Base-by-base conservation (phyloP, 2,113 vertebrate genomes). In the Apodemus speciosus region DNA sequence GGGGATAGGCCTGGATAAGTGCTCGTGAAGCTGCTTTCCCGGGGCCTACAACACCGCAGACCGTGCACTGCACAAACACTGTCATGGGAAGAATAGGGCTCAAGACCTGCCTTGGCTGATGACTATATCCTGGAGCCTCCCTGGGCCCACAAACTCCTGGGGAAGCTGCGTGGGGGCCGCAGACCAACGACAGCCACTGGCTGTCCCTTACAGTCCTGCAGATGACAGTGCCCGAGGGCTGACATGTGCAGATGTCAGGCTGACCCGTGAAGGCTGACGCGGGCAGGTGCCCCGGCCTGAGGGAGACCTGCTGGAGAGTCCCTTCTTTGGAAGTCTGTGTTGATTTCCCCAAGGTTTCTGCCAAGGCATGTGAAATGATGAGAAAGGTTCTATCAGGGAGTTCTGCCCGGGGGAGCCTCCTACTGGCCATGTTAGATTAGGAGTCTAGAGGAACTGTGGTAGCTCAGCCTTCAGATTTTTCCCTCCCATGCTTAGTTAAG, bases 171-270 rank as follows among this genome's bases (percentile, higher is more conserved):
- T 2, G 60, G 76, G 38, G 69, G 27, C 27, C 27, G 43, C 16
- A 35, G 80, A 35, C 64, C 25, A 21, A 58, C 90, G 60, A 88
- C 14, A 46, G 11, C 83, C 83, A 32, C 40, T 5, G n/a, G 7
- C 16, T n/a, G 0, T 2, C 18, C 7, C 11, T 9, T 35, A 0
- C 4, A 46, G 46, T 40, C 11, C 16, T 51, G 14, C 56, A 56
- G 46, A 15, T 73, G n/a, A 14, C 15, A 46, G 43, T 16, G 56
- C 11, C 81, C 43, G 40, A 20, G 51, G 51, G 13, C 60, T 43
- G 56, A n/a, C 21, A 27, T 43, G 58, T 62, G n/a, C 80, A 64
- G 38, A 25, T 10, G 38, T 66, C 64, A 66, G 25, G 23, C 27
- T n/a, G 66, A 18, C 66, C 32, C 2, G 32, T 56, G 38, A 18